Evolutionary conservation across 2,888 invertebrate species (phyloP).

Genomic region (Romanomermis culicivorax): DNA sequence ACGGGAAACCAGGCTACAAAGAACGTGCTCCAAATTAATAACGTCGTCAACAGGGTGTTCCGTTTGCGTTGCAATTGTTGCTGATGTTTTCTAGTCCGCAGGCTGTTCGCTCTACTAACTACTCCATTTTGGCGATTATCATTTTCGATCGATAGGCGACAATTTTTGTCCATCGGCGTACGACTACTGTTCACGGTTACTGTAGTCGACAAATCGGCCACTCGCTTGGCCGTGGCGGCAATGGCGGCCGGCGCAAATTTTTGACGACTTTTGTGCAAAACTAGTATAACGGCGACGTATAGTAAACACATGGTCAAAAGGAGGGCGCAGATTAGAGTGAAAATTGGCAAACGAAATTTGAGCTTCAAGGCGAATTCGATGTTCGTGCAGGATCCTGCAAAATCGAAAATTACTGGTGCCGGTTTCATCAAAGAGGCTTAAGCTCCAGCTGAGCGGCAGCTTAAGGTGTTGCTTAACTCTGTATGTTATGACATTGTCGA

Average conservation of each 20-base stretch:
- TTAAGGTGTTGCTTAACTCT: no score
- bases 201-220: no score
- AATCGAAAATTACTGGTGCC: no score
- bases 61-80: conserved; percentile 12
- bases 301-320: conserved; percentile 40
- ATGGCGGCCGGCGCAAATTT: not conserved
- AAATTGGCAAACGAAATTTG: conserved; percentile 16
- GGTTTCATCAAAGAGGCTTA: no score
- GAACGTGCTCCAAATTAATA: conserved; percentile 42
- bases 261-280: conserved; percentile 17
- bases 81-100: not conserved
- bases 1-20: conserved; percentile 43
- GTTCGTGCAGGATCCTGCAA: conserved; percentile 12
- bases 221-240: no score
- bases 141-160: no score
- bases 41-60: conserved; percentile 37
- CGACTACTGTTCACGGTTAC: no score
- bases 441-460: no score
- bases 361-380: conserved; percentile 9
- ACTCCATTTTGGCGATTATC: no score
- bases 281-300: conserved; percentile 40
- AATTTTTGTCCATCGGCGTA: no score
- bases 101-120: no score
- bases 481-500: no score
- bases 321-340: conserved; percentile 35